Base-by-base conservation (phyloP, 2,113 vertebrate genomes). In the Falco punctatus region DNA sequence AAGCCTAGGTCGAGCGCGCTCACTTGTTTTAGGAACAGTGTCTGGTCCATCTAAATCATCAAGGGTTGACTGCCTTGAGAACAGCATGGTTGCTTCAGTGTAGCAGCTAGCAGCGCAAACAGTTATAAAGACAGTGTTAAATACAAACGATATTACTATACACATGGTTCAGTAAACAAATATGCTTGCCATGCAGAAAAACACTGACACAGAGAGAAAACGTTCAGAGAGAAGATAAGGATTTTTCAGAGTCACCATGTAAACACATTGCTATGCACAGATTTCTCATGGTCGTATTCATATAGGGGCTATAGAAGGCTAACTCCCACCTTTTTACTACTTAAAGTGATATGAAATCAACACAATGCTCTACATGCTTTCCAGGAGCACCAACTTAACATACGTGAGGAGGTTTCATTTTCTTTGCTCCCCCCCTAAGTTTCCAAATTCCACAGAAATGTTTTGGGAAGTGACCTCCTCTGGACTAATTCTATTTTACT, bases 61-160 rank as follows among this genome's bases (percentile, higher is more conserved):
- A 98, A 99, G 98, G 65, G 99, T 99, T 98, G 99, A 99, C 97
- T 99, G 99, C 96, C 99, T 99, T 95, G 99, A 99, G 96, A 99
- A 99, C 97, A 99, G 98, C 97, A 98, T 99, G 98, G 99, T 99
- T 98, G 99, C 99, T 96, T 99, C 99, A 83, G 99, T 99, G 98
- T 98, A 99, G 98, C 98, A 99, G 96, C 99, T 99, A 99, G 97
- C 98, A 98, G 98, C 96, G 97, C 98, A 98, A 98, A 98, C 96
- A 98, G 97, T 98, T 96, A 98, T 35, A 98, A 97, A 98, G 97
- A 98, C 94, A 98, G 96, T 79, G 96, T 98, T 98, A 98, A 97
- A 98, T 93, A 96, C 97, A 91, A 88, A 94, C 33, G 90, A 80
- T 49, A 74, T 20, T 65, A 91, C 11, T 38, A 40, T 40, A 96